Evolutionary conservation across 2,113 vertebrate species (phyloP).

Genomic region (Pavo muticus): DNA sequence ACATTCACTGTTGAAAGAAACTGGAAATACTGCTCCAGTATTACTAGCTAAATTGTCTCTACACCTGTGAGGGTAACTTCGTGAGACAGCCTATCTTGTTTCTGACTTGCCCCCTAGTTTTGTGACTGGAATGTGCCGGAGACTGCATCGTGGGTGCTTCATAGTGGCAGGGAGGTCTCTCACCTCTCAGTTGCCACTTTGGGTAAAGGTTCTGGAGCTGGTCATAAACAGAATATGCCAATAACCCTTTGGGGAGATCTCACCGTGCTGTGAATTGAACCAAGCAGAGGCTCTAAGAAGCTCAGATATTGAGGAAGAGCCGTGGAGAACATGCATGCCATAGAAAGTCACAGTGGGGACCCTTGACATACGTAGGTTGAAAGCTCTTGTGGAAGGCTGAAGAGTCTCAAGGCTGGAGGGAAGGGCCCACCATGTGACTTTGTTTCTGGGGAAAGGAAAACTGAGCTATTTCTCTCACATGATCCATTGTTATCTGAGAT

Average conservation of each 20-base stretch:
- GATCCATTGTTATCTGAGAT: background rate
- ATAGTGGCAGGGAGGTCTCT: background rate
- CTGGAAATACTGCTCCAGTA: background rate
- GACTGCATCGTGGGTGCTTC: background rate
- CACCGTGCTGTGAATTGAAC: background rate
- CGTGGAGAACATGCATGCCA: background rate
- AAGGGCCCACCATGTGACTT: background rate
- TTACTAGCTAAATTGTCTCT: background rate
- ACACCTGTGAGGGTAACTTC: background rate
- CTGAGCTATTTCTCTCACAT: background rate
- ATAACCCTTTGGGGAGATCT: background rate
- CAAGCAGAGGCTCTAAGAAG: background rate
- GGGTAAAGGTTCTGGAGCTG: background rate
- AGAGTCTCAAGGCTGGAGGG: background rate
- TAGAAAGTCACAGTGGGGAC: background rate
- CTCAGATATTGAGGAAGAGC: background rate
- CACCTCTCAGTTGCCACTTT: background rate
- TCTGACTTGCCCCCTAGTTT: background rate
- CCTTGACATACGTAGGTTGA: background rate
- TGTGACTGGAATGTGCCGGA: fast-evolving
- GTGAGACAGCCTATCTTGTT: fast-evolving
- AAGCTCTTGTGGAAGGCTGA: background rate
- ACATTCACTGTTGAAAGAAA: background rate
- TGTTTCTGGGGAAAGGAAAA: background rate
- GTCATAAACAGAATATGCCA: background rate